These are phyloP conservation scores for Rhinolophus ferrumequinum DNA, from an alignment of 2,113 vertebrate genomes.

Conservation along the genomic window DNA sequence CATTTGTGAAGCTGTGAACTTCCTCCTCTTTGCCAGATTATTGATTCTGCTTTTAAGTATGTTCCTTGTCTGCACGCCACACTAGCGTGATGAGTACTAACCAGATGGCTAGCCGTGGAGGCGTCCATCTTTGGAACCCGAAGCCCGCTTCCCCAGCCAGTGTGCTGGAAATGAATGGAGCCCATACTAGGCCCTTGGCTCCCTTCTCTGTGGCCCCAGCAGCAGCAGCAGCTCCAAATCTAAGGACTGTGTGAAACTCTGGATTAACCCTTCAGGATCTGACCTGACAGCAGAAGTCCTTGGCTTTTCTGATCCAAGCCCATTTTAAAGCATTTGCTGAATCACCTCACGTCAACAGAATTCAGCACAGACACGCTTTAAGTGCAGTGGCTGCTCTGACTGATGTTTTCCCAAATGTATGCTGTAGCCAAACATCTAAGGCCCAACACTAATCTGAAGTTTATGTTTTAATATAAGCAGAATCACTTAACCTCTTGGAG, in stretches of 20 bases:
- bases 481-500: neutral
- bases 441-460: neutral
- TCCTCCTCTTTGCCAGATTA: constrained; percentile 58
- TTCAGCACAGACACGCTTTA: neutral
- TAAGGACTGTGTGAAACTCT: neutral
- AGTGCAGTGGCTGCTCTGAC: neutral
- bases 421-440: neutral
- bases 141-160: neutral
- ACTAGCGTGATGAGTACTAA: neutral
- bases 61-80: constrained; percentile 34
- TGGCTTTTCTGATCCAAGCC: neutral
- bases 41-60: constrained; percentile 43
- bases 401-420: neutral
- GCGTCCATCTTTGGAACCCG: neutral
- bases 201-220: neutral
- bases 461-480: constrained; percentile 9
- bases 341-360: neutral
- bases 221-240: neutral
- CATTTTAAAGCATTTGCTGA: neutral
- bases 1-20: constrained; percentile 58
- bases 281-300: neutral
- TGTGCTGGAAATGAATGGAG: neutral
- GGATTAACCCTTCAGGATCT: neutral
- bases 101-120: constrained; percentile 39
- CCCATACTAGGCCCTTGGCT: neutral